A percentile compares a stretch with the other conserved stretches of the same genome.
Conservation (phyloP, 1,140 invertebrate genomes). For the Druon quercuslanigerum region DNA sequence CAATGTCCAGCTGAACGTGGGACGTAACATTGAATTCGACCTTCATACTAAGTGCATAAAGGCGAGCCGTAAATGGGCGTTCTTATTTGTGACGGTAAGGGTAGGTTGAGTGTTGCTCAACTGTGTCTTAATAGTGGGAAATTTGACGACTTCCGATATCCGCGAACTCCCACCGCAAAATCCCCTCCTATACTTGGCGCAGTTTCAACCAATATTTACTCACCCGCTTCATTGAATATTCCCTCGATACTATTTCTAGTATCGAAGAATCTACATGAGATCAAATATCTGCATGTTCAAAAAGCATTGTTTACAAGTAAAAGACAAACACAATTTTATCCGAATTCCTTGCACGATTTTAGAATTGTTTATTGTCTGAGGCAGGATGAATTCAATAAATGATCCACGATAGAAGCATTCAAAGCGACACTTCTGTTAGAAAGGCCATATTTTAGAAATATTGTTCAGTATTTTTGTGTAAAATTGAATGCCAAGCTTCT, state of each 20-base stretch:
- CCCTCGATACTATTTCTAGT: slow-evolving; percentile 31
- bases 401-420: too few relatives aligned
- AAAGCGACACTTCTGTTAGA: too few relatives aligned
- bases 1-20: neutral
- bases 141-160: slow-evolving; percentile 52
- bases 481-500: too few relatives aligned
- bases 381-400: too few relatives aligned
- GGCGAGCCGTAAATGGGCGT: slow-evolving; percentile 40
- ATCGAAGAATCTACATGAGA: neutral
- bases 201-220: slow-evolving; percentile 50
- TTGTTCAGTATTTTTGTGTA: too few relatives aligned
- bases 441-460: too few relatives aligned
- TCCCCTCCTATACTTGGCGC: slow-evolving; percentile 39
- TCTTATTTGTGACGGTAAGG: slow-evolving; percentile 43
- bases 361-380: too few relatives aligned
- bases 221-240: slow-evolving; percentile 48
- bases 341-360: too few relatives aligned
- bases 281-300: neutral
- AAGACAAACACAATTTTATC: neutral
- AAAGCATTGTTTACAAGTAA: neutral
- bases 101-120: slow-evolving; percentile 33
- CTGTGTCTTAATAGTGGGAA: slow-evolving; percentile 44
- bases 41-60: slow-evolving; percentile 50
- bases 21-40: slow-evolving; percentile 46
- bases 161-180: slow-evolving; percentile 19